phyloP scores from a whole-genome alignment of 2,888 invertebrate genomes.

The Mythimna ferrago region DNA sequence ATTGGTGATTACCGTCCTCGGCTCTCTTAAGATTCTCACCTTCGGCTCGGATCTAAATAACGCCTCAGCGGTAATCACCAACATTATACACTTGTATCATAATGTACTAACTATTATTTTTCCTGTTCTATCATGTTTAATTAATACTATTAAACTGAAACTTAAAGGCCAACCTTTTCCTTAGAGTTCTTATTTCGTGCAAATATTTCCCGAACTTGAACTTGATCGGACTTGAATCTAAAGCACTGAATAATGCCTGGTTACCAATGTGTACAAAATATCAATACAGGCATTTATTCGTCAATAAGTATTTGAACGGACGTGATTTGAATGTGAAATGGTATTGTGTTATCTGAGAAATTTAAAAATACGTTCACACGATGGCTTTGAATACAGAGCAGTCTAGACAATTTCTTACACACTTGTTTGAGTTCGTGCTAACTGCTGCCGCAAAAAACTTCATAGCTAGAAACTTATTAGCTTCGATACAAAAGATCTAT shows the following conservation, averaged over 20 bases:
- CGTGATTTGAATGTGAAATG: constrained; percentile 54
- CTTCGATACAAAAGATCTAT: constrained; percentile 12
- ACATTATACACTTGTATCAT: no score
- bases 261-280: constrained; percentile 31
- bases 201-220: constrained; percentile 35
- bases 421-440: constrained; percentile 23
- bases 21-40: no score
- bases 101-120: no score
- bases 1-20: no score
- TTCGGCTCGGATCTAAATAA: no score
- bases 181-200: constrained; percentile 7
- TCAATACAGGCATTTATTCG: constrained; percentile 10
- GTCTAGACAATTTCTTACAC: constrained; percentile 36
- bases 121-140: no score
- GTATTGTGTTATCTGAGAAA: constrained; percentile 41
- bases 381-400: constrained; percentile 42
- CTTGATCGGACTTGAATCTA: constrained; percentile 34
- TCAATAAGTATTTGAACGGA: constrained; percentile 21
- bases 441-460: constrained; percentile 18
- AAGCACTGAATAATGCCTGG: constrained; percentile 39
- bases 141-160: no score
- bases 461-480: constrained; percentile 26
- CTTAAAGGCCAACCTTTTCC: neutral
- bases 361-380: constrained; percentile 35
- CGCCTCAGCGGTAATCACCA: no score